These are phyloP conservation scores for Rhynchonycteris naso DNA, from an alignment of 2,797 vertebrate genomes.

Conservation along the genomic window DNA sequence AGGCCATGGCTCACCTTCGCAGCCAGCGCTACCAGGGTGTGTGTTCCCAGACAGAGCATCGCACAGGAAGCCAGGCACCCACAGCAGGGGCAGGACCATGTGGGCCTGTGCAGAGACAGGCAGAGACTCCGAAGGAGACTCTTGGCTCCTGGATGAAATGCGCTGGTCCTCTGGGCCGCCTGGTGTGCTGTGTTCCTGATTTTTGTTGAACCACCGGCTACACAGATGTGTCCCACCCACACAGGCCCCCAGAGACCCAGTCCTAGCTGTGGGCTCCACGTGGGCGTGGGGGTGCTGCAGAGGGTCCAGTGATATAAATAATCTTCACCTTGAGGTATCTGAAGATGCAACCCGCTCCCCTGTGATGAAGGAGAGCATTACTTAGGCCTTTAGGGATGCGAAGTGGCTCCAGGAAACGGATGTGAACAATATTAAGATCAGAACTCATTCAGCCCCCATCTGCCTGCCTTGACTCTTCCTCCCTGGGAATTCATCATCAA, in stretches of 20 bases:
- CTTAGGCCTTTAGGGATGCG: not conserved
- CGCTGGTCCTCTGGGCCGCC: not conserved
- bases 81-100: not conserved
- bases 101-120: not conserved
- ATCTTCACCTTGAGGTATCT: not conserved
- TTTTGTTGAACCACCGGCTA: slow-evolving; percentile 53
- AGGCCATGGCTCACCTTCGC: not conserved
- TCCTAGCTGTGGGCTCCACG: not conserved
- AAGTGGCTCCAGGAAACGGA: not conserved
- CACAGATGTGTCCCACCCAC: slow-evolving; percentile 69
- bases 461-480: not conserved
- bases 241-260: not conserved
- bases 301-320: not conserved
- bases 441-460: not conserved
- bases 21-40: not conserved
- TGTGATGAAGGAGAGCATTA: not conserved
- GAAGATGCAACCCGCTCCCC: not conserved
- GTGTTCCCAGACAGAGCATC: not conserved
- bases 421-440: not conserved
- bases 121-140: slow-evolving; percentile 67
- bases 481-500: not conserved
- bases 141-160: slow-evolving; percentile 69
- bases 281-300: not conserved
- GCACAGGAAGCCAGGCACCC: slow-evolving; percentile 68
- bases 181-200: not conserved